Percentiles rank a stretch among this genome's conserved stretches.
Evolutionary conservation across 2,888 invertebrate genomes (phyloP).

Genomic region (Pteria penguin): DNA sequence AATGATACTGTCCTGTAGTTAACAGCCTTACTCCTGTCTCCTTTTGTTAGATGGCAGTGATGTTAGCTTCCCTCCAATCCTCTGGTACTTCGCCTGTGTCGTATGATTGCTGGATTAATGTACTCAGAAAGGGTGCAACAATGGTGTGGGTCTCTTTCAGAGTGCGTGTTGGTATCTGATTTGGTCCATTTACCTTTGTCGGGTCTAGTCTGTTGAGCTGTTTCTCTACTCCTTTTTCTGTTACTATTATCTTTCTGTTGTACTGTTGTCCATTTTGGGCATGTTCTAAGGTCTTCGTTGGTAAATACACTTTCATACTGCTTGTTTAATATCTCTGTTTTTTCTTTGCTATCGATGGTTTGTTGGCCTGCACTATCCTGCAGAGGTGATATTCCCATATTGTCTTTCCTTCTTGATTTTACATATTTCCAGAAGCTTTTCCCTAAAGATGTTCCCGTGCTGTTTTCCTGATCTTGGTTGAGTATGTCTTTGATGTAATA

Average conservation of each 20-base stretch:
- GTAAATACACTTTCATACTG: not conserved
- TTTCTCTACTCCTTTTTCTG: not conserved
- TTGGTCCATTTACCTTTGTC: not conserved
- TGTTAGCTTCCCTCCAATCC: slow-evolving; percentile 1
- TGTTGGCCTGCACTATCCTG: no score
- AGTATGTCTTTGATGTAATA: no score
- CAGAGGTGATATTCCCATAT: no score
- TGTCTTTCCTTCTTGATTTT: no score
- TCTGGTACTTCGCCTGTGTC: not conserved
- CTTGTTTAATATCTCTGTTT: not conserved
- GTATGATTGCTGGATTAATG: not conserved
- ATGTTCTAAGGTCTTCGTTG: not conserved
- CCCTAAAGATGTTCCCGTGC: no score
- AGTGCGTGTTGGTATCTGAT: not conserved
- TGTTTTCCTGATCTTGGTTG: no score
- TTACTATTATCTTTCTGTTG: not conserved
- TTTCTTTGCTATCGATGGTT: not conserved
- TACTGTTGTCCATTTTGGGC: not conserved
- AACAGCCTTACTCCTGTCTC: slow-evolving; percentile 5
- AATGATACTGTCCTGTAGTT: no score
- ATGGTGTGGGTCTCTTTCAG: not conserved
- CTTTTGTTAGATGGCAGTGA: not conserved
- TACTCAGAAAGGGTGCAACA: no score
- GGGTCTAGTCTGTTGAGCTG: not conserved
- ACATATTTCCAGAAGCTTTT: no score